Percentiles rank a stretch among this genome's conserved stretches.
phyloP scores from a whole-genome alignment of 2,797 vertebrate genomes.

The Melanotaenia trifasciata region DNA sequence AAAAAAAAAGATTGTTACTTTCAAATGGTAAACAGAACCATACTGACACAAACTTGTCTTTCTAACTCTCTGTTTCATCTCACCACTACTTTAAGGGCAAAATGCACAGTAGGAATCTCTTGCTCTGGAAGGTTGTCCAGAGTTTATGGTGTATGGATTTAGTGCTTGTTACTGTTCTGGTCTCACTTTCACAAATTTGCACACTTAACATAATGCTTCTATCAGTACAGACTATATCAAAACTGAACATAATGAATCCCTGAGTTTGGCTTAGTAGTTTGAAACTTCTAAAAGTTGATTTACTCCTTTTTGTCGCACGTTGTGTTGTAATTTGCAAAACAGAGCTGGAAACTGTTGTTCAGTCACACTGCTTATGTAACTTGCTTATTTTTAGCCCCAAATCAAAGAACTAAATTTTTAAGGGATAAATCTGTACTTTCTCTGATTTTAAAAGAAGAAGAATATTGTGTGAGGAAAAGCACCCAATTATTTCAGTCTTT shows the following conservation, averaged over 20 bases:
- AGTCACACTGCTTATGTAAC: slow-evolving; percentile 10
- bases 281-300: background rate
- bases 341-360: slow-evolving; percentile 15
- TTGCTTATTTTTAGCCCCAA: slow-evolving; percentile 45
- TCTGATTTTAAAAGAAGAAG: slow-evolving; percentile 1
- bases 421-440: slow-evolving; percentile 1
- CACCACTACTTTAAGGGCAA: background rate
- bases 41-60: slow-evolving; percentile 19
- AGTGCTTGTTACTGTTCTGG: slow-evolving; percentile 29
- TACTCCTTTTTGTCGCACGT: slow-evolving; percentile 1
- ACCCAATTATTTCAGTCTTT: slow-evolving; percentile 49
- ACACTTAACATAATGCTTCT: slow-evolving; percentile 69
- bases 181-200: slow-evolving; percentile 64
- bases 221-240: slow-evolving; percentile 56
- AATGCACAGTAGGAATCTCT: background rate
- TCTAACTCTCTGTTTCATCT: slow-evolving; percentile 12
- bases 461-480: slow-evolving; percentile 14
- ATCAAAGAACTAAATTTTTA: slow-evolving; percentile 18
- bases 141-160: slow-evolving; percentile 41
- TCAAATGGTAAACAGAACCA: slow-evolving; percentile 19
- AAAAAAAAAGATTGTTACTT: background rate
- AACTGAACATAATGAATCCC: background rate
- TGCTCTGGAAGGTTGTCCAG: slow-evolving; percentile 23
- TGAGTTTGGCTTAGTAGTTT: slow-evolving; percentile 2
- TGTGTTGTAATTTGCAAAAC: slow-evolving; percentile 27